Evolutionary conservation across 2,113 vertebrate species (phyloP).

Genomic region (Tenrec ecaudatus): DNA sequence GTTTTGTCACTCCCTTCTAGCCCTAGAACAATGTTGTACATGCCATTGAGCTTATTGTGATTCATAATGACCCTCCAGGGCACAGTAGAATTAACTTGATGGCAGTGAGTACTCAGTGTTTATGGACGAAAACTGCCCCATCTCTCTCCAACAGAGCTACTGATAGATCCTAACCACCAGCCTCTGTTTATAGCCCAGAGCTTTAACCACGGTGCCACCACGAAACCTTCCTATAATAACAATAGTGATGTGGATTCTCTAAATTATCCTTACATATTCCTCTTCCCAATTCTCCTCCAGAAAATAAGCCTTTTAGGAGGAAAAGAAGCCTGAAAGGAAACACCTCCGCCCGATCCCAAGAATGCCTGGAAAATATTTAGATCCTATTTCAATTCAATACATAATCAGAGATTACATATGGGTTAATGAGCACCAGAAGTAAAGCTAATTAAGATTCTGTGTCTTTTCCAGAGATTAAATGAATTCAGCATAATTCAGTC

Average conservation of each 20-base stretch:
- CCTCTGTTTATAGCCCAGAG: neutral
- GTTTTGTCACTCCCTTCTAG: neutral
- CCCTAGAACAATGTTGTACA: neutral
- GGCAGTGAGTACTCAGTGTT: neutral
- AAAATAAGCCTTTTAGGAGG: conserved; percentile 36
- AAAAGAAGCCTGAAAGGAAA: neutral
- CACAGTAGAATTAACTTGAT: neutral
- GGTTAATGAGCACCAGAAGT: conserved; percentile 82
- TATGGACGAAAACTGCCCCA: neutral
- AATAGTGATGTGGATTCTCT: neutral
- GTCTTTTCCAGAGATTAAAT: conserved; percentile 77
- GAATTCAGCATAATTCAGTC: conserved; percentile 70
- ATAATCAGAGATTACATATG: conserved; percentile 78
- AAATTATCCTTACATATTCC: conserved; percentile 49
- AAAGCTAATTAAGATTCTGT: conserved; percentile 85
- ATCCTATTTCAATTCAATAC: conserved; percentile 77
- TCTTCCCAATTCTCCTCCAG: neutral
- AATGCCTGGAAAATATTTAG: conserved; percentile 75
- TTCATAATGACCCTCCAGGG: neutral
- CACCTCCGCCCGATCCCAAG: conserved; percentile 53
- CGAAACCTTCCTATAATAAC: neutral
- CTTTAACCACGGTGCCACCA: neutral
- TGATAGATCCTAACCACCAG: neutral
- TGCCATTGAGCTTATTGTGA: neutral
- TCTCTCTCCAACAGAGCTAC: neutral